Base-by-base conservation (phyloP, 2,888 invertebrate genomes). In the Nezara viridula region DNA sequence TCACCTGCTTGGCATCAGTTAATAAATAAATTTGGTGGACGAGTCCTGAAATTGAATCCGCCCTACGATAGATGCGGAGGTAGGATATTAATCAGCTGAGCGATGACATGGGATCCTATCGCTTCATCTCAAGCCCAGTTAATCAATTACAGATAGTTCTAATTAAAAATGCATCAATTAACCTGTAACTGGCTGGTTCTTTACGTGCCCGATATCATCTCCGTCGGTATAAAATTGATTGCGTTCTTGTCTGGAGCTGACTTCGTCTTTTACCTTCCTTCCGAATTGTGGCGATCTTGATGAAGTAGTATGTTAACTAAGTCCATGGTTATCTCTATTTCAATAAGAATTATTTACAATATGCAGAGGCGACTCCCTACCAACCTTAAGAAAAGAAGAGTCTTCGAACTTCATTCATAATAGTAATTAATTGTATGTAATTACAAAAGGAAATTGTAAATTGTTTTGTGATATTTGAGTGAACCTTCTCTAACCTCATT, bases 121-220 rank as follows among this genome's bases (percentile, higher is more conserved):
- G 81, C 81, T n/a, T 24, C 44, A 81, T 81, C 81, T 81, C n/a
- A 12, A 44, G 14, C n/a, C 21, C 81, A 44, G 81, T 60, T 86
- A 86, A 86, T 86, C 86, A 86, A 55, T 86, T 32, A 55, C 40
- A 55, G 86, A 55, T 52, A 55, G 86, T 55, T 86, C 86, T 50
- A 86, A 86, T 86, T 86, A 86, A 86, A 86, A 86, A 86, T 86
- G 40, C 86, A 86, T 86, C 86, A 86, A 86, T 86, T 55, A 55
- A 52, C 86, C 60, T 40, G 24, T 86, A 86, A 86, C 86, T 50
- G 86, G 60, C 21, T 55, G 52, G 52, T 14, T 37, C 37, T 9
- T 6, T 86, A 60, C 86, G 86, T 86, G 86, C 24, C 40, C 14
- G 86, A 86, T 86, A 86, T 55, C 12, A 86, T 86, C 86, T 55